Evolutionary conservation across 2,113 vertebrate species (phyloP).

Genomic region (Alligator sinensis): DNA sequence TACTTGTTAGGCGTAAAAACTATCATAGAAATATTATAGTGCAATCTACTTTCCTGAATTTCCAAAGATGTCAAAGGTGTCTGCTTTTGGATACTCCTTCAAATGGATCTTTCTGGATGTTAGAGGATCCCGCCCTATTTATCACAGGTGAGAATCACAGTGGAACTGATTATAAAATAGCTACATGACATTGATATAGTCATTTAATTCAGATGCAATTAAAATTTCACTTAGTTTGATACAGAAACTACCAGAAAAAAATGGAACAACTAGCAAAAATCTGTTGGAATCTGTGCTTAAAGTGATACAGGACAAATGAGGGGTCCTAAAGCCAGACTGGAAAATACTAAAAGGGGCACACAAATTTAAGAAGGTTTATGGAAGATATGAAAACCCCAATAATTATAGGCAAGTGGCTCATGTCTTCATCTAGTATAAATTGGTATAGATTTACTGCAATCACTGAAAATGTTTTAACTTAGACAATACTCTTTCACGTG

Average conservation of each 20-base stretch:
- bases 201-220: not conserved
- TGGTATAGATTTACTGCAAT: not conserved
- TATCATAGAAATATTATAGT: not conserved
- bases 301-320: not conserved
- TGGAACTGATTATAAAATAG: not conserved
- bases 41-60: not conserved
- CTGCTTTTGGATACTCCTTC: rapidly evolving
- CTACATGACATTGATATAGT: not conserved
- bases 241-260: not conserved
- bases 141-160: not conserved
- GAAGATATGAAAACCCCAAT: not conserved
- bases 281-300: not conserved
- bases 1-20: not conserved
- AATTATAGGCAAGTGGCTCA: not conserved
- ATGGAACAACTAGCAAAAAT: not conserved
- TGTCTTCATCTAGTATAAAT: not conserved
- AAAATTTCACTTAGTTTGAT: not conserved
- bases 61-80: not conserved
- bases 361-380: not conserved
- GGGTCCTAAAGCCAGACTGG: not conserved
- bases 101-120: not conserved
- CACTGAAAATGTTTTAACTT: not conserved
- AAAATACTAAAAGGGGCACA: not conserved
- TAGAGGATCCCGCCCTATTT: not conserved
- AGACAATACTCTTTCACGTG: not conserved